phyloP scores from a whole-genome alignment of 2,888 invertebrate species.

The Cephus spinipes region DNA sequence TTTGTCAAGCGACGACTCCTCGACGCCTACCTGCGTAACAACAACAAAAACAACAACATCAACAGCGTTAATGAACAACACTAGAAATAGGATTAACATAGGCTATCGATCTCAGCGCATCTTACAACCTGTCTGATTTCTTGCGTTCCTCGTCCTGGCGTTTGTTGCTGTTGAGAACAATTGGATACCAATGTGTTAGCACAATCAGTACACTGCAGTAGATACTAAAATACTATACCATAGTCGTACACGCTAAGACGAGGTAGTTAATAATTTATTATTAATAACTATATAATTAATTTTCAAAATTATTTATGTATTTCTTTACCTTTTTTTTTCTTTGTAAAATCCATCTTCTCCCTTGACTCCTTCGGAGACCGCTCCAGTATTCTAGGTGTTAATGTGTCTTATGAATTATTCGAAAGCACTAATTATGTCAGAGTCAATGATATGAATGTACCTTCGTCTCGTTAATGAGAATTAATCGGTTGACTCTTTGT shows the following conservation, averaged over 20 bases:
- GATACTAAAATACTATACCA: not conserved
- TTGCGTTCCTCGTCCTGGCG: not conserved
- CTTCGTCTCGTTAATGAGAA: not conserved
- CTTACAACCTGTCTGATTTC: not conserved
- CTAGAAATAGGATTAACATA: not conserved
- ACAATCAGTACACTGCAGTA: not conserved
- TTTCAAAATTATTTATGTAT: not conserved
- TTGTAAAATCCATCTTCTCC: not conserved
- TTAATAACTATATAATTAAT: not conserved
- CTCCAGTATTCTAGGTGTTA: slow-evolving; percentile 28
- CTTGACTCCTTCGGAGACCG: slow-evolving; percentile 10
- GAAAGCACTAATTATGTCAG: slow-evolving; percentile 21
- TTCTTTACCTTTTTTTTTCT: not conserved
- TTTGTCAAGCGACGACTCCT: slow-evolving; percentile 62
- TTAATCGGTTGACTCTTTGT: not conserved
- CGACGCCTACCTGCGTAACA: slow-evolving; percentile 23
- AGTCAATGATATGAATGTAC: slow-evolving; percentile 19
- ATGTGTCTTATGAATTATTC: slow-evolving; percentile 18
- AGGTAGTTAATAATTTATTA: not conserved
- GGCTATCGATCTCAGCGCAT: not conserved
- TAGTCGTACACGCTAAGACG: not conserved
- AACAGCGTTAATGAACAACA: not conserved
- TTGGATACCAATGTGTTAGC: not conserved
- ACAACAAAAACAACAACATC: not conserved
- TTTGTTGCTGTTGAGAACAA: not conserved